Base-by-base conservation (phyloP, 1,140 invertebrate species). In the Drosophila nebulosa region DNA sequence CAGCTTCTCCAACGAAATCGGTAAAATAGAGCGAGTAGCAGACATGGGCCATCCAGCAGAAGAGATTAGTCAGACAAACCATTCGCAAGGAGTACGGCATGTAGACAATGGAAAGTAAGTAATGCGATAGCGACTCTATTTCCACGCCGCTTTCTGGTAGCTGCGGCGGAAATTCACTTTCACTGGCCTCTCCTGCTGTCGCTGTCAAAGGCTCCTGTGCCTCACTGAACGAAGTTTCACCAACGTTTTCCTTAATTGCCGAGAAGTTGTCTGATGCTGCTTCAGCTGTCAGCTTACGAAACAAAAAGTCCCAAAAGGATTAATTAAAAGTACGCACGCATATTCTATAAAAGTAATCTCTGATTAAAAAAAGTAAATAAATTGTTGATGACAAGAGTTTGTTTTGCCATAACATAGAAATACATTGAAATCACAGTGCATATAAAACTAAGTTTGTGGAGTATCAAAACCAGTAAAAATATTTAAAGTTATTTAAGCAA, bases 21-120 rank as follows among this genome's bases (percentile, higher is more conserved):
- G 98, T 99, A 90, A 99, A 99, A 91, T 99, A 99, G 0, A 99
- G 92, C 0, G 98, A 99, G 89, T 99, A 99, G 91, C 97, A 98
- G 1, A 99, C 97, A 62, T 99, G 96, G 0, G 97, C 97, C 97
- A 98, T 99, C 98, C 98, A 99, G 88, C 97, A 98, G 91, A 99
- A 99, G 0, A 99, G 93, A 92, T 99, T 99, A 0, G 98, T 99
- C 2, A 98, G 69, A 84, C 98, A 99, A 1, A 99, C 93, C 75
- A 97, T 94, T 35, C 95, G 93, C 62, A 99, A 92, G 1, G 96
- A 98, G 64, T 93, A 92, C 0, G 98, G 98, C 97, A 99, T 98
- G 60, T 95, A 93, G 0, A 99, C 84, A 26, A 99, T 98, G 3
- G 98, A 98, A 57, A 94, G 92, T 7, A 99, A 92, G 91, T 99